phyloP scores from a whole-genome alignment of 2,113 vertebrate genomes.

The Junco hyemalis region DNA sequence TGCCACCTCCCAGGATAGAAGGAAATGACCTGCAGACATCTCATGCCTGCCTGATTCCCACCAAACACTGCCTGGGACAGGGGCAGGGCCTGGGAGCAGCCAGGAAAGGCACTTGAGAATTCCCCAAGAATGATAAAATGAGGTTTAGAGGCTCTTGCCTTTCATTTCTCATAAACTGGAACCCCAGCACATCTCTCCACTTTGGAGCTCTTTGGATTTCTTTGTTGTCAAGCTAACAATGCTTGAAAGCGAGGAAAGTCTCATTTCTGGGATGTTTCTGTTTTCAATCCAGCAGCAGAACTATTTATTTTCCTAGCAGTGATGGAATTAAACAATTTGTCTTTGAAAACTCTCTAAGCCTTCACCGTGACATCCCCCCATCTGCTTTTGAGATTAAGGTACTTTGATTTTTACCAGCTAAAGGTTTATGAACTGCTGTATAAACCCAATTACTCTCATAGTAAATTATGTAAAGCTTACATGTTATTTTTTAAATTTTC shows the following conservation, averaged over 20 bases:
- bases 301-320: slow-evolving; percentile 74
- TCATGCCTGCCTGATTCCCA: neutral
- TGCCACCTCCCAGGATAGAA: neutral
- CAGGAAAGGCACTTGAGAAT: slow-evolving; percentile 49
- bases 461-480: slow-evolving; percentile 75
- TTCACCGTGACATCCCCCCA: slow-evolving; percentile 59
- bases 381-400: slow-evolving; percentile 75
- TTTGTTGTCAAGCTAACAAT: slow-evolving; percentile 46
- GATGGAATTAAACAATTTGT: slow-evolving; percentile 75
- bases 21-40: neutral
- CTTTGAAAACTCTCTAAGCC: slow-evolving; percentile 72
- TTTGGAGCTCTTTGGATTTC: slow-evolving; percentile 50
- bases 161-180: slow-evolving; percentile 52
- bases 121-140: neutral
- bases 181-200: slow-evolving; percentile 12
- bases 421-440: slow-evolving; percentile 73
- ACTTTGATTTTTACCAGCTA: slow-evolving; percentile 77
- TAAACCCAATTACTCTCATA: slow-evolving; percentile 70
- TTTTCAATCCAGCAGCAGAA: slow-evolving; percentile 62
- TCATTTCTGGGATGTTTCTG: slow-evolving; percentile 66
- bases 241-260: slow-evolving; percentile 58
- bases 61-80: neutral
- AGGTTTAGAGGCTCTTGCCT: slow-evolving; percentile 50
- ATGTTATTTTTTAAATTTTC: slow-evolving; percentile 61
- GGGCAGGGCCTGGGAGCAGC: slow-evolving; percentile 4